These are phyloP conservation scores for Chrysomallon squamiferum DNA, from an alignment of 1,140 invertebrate genomes.

Conservation along the genomic window DNA sequence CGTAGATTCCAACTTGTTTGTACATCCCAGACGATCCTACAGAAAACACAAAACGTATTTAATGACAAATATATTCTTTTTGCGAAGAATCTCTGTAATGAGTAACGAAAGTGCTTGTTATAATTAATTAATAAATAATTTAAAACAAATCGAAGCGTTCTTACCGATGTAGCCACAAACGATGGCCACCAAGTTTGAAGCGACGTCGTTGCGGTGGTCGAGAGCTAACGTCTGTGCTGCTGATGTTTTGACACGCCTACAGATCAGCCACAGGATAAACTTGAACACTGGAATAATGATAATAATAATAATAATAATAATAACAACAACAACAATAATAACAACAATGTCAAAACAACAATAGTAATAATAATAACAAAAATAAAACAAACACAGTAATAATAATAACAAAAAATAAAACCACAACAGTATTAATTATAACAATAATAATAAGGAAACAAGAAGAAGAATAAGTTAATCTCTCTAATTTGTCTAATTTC, in stretches of 20 bases:
- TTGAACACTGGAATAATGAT: constrained; percentile 48
- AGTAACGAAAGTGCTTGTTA: background rate
- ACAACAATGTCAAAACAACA: background rate
- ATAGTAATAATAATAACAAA: background rate
- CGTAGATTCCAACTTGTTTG: constrained; percentile 3
- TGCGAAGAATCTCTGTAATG: too few relatives aligned
- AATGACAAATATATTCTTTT: too few relatives aligned
- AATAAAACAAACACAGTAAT: background rate
- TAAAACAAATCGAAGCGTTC: background rate
- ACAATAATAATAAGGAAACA: too few relatives aligned
- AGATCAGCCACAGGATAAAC: constrained; percentile 50
- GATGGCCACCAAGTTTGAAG: constrained; percentile 62
- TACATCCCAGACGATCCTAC: constrained; percentile 36
- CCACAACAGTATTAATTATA: too few relatives aligned
- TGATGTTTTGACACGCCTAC: constrained; percentile 30
- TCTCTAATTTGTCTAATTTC: too few relatives aligned
- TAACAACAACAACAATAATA: background rate
- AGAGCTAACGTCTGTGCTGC: background rate
- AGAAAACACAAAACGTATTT: background rate
- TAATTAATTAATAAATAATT: background rate
- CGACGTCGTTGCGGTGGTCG: constrained; percentile 65
- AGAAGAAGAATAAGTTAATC: too few relatives aligned
- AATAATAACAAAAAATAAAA: too few relatives aligned
- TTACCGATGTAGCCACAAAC: constrained; percentile 55
- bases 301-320: background rate